Conservation (phyloP, 2,888 invertebrate species). For the Megastigmus dorsalis region DNA sequence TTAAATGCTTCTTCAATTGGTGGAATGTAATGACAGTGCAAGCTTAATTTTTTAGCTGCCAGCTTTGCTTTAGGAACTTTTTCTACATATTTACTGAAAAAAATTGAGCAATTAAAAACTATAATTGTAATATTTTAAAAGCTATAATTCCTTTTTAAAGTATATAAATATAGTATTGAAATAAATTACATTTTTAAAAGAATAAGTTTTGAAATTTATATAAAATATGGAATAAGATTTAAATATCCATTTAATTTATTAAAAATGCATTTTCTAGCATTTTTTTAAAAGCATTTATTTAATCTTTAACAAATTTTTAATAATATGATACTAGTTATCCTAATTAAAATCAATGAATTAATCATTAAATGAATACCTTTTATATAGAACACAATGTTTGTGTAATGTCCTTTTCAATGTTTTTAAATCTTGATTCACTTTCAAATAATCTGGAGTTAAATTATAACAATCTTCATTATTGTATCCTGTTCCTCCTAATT, state of each 20-base stretch:
- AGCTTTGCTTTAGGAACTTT: constrained; percentile 69
- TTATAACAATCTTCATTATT: constrained; percentile 66
- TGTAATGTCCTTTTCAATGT: constrained; percentile 65
- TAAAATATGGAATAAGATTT: no score
- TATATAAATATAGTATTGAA: not conserved
- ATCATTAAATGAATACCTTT: constrained; percentile 63
- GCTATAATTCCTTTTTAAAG: no score
- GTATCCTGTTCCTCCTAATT: constrained; percentile 60
- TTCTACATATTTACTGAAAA: constrained; percentile 66
- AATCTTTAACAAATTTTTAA: no score
- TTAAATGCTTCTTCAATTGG: constrained; percentile 71
- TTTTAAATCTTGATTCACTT: constrained; percentile 65
- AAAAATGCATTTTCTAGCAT: not conserved
- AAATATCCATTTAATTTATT: not conserved
- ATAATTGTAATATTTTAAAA: no score
- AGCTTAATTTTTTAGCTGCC: constrained; percentile 65
- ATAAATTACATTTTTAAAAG: not conserved
- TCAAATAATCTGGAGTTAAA: constrained; percentile 68
- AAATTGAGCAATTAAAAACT: no score
- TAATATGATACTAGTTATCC: no score
- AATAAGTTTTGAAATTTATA: not conserved
- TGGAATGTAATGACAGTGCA: constrained; percentile 69
- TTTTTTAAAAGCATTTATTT: not conserved
- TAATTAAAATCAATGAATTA: no score
- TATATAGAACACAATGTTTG: constrained; percentile 68